Evolutionary conservation across 2,797 vertebrate genomes (phyloP), one percentile per base, ranked within the genome.

Genomic region (Echiichthys vipera): DNA sequence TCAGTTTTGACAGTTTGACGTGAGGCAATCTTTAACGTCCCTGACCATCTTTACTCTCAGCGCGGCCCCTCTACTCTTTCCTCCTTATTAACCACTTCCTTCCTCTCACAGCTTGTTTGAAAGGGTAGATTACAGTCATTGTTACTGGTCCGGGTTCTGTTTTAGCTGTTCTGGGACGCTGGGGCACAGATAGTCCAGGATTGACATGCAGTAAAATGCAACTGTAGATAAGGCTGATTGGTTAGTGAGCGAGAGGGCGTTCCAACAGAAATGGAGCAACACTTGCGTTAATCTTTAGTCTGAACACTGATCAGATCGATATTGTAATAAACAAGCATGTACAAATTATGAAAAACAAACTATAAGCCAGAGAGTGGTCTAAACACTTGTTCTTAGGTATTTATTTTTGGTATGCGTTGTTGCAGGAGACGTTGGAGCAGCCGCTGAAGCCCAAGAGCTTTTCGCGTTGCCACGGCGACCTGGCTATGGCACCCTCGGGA

Each of bases 401-500:
- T 32, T 29, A 13, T 56, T 20, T 58, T 66, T 49, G 43, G 7
- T 20, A 2, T 55, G 27, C 72, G 5, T 54, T 46, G 18, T 54
- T 0, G 0, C 88, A 98, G 96, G 94, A 98, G 96, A 94, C 87
- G 95, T 93, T 94, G 97, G 94, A 96, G 96, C 95, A 97, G 95
- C 94, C 85, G 95, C 93, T 94, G 96, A 94, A 96, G 96, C 95
- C 74, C 95, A 96, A 94, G 93, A 95, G 95, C 95, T 98, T 93
- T 96, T 98, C 74, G 93, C 89, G 84, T 93, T 97, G 94, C 98
- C 97, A 85, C 95, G 96, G 86, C 95, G 98, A 79, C 98, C 98
- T 25, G 96, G 97, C 93, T 98, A 97, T 98, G 98, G 98, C 95
- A 97, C 96, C 90, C 94, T 98, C 91, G 98, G 98, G 86, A 99